A percentile compares a stretch with the other conserved stretches of the same genome.
Conservation (phyloP, 2,113 vertebrate species). For the Bos indicus region DNA sequence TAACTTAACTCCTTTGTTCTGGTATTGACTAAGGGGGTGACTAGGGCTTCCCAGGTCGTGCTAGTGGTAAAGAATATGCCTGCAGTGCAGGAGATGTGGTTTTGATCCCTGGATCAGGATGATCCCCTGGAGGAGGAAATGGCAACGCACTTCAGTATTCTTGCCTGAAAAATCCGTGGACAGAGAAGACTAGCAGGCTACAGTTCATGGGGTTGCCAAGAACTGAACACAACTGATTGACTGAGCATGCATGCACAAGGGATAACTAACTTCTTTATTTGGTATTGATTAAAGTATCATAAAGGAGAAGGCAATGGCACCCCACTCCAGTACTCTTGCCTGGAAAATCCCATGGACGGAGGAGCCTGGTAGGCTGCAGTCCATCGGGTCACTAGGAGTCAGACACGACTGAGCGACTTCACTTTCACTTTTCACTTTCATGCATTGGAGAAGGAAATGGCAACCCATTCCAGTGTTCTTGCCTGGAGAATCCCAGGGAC, state of each 20-base stretch:
- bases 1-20: slow-evolving; percentile 13
- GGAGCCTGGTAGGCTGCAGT: too few species aligned
- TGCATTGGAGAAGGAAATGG: too few species aligned
- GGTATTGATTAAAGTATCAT: slow-evolving; percentile 23
- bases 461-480: too few species aligned
- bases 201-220: not conserved
- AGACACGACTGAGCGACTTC: rapidly evolving
- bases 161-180: not conserved
- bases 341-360: too few species aligned
- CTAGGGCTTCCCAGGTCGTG: not conserved
- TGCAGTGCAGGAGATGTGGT: not conserved
- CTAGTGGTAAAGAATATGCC: not conserved
- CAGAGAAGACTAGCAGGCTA: not conserved
- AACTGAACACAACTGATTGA: not conserved
- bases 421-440: too few species aligned
- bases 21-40: not conserved
- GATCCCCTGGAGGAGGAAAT: not conserved
- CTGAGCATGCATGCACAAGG: not conserved
- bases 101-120: not conserved
- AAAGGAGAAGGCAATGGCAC: not conserved
- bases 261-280: slow-evolving; percentile 34
- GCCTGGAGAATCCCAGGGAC: too few species aligned
- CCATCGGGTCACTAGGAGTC: rapidly evolving
- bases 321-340: too few species aligned
- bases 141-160: not conserved